phyloP scores from a whole-genome alignment of 2,888 invertebrate species.

The Mystacides longicornis region DNA sequence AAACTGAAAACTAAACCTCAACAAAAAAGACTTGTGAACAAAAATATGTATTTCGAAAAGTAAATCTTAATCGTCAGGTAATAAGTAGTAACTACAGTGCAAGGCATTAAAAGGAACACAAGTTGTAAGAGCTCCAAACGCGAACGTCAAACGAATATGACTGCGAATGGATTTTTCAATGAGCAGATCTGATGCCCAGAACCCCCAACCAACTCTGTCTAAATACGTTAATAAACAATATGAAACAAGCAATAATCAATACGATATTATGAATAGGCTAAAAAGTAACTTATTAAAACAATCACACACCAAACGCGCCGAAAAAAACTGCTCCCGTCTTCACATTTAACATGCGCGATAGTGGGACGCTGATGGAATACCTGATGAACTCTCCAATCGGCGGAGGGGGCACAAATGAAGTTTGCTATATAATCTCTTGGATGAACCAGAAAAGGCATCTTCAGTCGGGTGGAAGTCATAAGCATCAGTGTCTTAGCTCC shows the following conservation, averaged over 20 bases:
- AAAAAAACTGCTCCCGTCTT: conserved; percentile 23
- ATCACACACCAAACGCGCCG: conserved; percentile 26
- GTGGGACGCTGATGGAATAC: conserved; percentile 23
- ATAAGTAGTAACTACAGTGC: too few species aligned
- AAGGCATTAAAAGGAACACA: too few species aligned
- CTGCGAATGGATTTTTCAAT: too few species aligned
- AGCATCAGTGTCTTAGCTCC: conserved; percentile 23
- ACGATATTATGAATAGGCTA: too few species aligned
- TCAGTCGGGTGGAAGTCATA: conserved; percentile 25
- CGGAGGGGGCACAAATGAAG: conserved; percentile 10
- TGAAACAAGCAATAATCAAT: too few species aligned
- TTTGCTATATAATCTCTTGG: conserved; percentile 2
- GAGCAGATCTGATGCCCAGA: too few species aligned
- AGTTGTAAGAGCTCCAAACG: too few species aligned
- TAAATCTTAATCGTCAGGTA: too few species aligned
- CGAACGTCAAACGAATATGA: too few species aligned
- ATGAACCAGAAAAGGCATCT: conserved; percentile 13
- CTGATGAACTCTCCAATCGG: conserved; percentile 18
- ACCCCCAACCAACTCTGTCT: background rate
- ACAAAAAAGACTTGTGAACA: too few species aligned
- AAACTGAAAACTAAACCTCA: too few species aligned
- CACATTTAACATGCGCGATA: conserved; percentile 24
- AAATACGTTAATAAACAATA: conserved; percentile 8
- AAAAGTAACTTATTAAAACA: conserved; percentile 25
- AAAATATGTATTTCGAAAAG: too few species aligned